Conservation (phyloP, 2,797 vertebrate genomes). For the Sebastes diaconus region DNA sequence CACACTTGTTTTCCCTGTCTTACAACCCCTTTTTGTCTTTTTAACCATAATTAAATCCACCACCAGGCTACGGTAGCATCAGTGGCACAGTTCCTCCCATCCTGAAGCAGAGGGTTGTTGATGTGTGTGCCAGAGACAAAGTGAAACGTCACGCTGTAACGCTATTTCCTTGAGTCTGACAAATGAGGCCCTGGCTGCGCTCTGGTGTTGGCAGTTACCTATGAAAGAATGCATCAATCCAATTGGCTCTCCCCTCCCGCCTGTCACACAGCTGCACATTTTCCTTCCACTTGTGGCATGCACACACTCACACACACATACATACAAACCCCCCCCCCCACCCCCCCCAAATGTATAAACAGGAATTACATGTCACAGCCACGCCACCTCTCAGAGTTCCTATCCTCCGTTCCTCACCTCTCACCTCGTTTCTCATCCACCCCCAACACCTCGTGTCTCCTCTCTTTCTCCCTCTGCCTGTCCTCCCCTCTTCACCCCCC, state of each 20-base stretch:
- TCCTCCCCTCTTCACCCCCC: constrained; percentile 26
- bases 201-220: constrained; percentile 68
- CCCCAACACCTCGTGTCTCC: constrained; percentile 49
- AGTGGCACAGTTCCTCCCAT: constrained; percentile 16
- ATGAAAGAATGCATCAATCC: constrained; percentile 78
- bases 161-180: constrained; percentile 74
- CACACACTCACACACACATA: not conserved
- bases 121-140: constrained; percentile 52
- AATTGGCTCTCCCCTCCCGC: constrained; percentile 61
- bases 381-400: constrained; percentile 28
- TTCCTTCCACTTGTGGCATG: constrained; percentile 20
- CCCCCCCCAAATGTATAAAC: constrained; percentile 32
- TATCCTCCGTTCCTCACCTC: constrained; percentile 31
- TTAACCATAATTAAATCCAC: constrained; percentile 38
- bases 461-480: constrained; percentile 42
- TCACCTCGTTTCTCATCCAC: constrained; percentile 55
- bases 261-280: constrained; percentile 54
- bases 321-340: not conserved
- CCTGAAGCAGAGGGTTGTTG: constrained; percentile 15
- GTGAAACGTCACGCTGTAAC: constrained; percentile 66
- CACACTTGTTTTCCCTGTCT: not conserved
- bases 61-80: not conserved
- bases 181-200: constrained; percentile 74
- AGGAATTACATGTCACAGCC: constrained; percentile 57
- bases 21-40: constrained; percentile 4